Conservation (phyloP, 2,797 vertebrate species). For the Steatocranus sp. region DNA sequence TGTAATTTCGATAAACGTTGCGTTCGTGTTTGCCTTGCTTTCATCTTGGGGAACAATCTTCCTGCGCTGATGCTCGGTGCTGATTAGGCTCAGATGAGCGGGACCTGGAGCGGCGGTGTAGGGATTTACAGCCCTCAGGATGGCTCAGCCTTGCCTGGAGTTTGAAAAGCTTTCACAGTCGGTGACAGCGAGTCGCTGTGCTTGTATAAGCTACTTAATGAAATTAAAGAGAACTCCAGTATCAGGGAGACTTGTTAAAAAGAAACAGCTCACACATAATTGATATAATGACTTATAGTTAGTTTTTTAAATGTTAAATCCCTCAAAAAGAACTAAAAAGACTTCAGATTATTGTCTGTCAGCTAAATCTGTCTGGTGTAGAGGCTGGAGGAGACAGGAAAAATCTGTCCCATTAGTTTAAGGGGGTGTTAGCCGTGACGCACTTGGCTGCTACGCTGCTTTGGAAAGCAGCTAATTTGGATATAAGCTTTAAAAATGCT, state of each 20-base stretch:
- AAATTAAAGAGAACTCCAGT: constrained; percentile 33
- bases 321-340: background rate
- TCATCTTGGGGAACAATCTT: constrained; percentile 25
- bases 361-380: background rate
- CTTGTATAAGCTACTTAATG: constrained; percentile 46
- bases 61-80: constrained; percentile 3
- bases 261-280: background rate
- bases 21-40: constrained; percentile 1
- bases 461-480: background rate
- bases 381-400: background rate
- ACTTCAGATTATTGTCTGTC: constrained; percentile 1
- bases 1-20: constrained; percentile 36
- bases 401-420: background rate
- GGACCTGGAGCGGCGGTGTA: constrained; percentile 19
- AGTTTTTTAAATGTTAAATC: background rate
- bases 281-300: background rate
- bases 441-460: background rate
- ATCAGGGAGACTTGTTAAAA: background rate
- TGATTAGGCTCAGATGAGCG: constrained; percentile 46
- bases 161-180: constrained; percentile 45
- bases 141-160: constrained; percentile 39
- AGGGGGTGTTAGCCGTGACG: background rate
- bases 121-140: constrained; percentile 46
- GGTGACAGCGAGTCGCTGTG: constrained; percentile 32
- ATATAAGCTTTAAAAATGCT: background rate